Conservation (phyloP, 2,888 invertebrate genomes). For the Liodrosophila aerea region DNA sequence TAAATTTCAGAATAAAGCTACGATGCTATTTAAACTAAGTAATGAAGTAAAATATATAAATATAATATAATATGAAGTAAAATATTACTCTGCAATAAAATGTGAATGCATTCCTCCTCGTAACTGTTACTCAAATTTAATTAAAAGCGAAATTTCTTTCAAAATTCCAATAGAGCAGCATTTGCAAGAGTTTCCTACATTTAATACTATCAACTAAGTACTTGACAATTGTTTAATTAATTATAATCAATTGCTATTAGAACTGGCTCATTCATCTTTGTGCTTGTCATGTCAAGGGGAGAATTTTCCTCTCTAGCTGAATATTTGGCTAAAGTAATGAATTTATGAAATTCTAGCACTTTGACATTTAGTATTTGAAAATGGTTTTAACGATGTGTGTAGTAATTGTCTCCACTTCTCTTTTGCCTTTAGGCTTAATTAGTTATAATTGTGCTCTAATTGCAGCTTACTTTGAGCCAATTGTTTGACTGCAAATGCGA, state of each 20-base stretch:
- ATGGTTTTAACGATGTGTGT: constrained; percentile 23
- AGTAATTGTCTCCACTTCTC: background rate
- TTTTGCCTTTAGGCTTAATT: constrained; percentile 39
- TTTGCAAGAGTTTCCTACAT: no score
- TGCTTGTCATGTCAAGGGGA: background rate
- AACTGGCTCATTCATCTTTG: background rate
- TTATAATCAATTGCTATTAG: background rate
- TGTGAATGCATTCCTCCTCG: no score
- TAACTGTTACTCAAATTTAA: no score
- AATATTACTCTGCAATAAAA: no score
- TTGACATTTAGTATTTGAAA: constrained; percentile 32
- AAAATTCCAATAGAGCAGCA: no score
- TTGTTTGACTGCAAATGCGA: constrained; percentile 24
- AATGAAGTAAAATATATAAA: no score
- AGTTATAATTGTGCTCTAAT: constrained; percentile 50
- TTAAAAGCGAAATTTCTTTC: no score
- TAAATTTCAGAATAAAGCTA: no score
- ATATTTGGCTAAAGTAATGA: background rate
- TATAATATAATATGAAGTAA: no score
- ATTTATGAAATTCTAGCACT: constrained; percentile 4
- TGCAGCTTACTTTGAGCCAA: constrained; percentile 39
- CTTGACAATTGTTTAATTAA: no score
- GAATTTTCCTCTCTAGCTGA: background rate
- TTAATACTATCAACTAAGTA: no score
- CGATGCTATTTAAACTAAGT: no score